phyloP scores from a whole-genome alignment of 2,888 invertebrate species.

The Pyralis farinalis region DNA sequence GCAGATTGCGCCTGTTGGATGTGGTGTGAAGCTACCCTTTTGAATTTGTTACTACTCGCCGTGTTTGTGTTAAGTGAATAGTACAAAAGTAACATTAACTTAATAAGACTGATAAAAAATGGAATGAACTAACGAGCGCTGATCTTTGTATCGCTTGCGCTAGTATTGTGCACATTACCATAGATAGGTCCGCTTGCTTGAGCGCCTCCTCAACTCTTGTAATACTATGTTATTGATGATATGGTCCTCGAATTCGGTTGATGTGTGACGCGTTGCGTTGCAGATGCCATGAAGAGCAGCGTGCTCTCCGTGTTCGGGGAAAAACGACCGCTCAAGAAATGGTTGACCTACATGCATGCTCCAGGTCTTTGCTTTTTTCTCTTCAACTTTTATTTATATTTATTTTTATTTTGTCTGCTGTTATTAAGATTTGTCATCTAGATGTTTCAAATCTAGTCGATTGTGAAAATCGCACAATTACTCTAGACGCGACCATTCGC shows the following conservation, averaged over 20 bases:
- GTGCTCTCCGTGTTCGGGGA: conserved; percentile 64
- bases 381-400: conserved; percentile 32
- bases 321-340: conserved; percentile 71
- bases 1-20: too few relatives aligned
- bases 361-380: conserved; percentile 73
- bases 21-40: too few relatives aligned
- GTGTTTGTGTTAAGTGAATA: too few relatives aligned
- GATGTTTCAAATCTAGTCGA: too few relatives aligned
- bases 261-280: conserved; percentile 54
- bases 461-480: too few relatives aligned
- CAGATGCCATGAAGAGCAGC: conserved; percentile 68
- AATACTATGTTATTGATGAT: neutral
- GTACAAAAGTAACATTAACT: too few relatives aligned
- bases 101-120: too few relatives aligned
- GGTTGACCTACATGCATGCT: conserved; percentile 79
- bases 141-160: neutral
- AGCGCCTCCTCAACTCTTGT: neutral
- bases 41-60: too few relatives aligned
- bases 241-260: conserved; percentile 4
- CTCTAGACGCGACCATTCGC: too few relatives aligned
- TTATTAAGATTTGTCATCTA: too few relatives aligned
- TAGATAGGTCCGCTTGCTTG: conserved; percentile 1
- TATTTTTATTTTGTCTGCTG: conserved; percentile 1
- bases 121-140: too few relatives aligned
- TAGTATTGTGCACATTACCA: neutral